These are phyloP conservation scores for Nycticebus coucang DNA, from an alignment of 2,113 vertebrate species.

Conservation along the genomic window DNA sequence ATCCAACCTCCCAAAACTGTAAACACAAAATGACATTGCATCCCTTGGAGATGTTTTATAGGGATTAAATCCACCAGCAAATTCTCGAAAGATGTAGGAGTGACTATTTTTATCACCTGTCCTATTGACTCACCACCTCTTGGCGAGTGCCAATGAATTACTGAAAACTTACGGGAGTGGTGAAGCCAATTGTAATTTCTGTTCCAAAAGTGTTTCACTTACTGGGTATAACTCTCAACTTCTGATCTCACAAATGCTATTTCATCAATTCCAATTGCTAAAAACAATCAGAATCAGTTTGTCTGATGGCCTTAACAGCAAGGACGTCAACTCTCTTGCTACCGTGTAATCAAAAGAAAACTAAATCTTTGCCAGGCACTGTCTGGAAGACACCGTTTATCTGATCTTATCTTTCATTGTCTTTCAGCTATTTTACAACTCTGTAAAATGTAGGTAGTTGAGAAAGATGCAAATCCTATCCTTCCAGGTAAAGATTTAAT, in stretches of 20 bases:
- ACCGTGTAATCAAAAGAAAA: background rate
- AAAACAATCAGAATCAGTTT: background rate
- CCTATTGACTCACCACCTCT: background rate
- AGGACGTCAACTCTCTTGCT: background rate
- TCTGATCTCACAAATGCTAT: background rate
- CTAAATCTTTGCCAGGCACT: background rate
- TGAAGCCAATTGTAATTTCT: background rate
- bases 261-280: background rate
- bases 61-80: background rate
- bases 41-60: background rate
- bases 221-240: background rate
- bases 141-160: background rate
- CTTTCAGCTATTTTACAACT: background rate
- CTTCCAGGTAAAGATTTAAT: background rate
- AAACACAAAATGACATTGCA: background rate
- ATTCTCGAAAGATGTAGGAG: background rate
- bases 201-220: background rate
- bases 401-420: background rate
- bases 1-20: background rate
- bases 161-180: background rate
- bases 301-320: background rate
- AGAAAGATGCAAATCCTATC: background rate
- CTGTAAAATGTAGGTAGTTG: background rate
- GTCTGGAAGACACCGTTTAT: background rate
- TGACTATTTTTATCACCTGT: background rate